phyloP scores from a whole-genome alignment of 1,140 invertebrate species.

The Conus ventricosus region DNA sequence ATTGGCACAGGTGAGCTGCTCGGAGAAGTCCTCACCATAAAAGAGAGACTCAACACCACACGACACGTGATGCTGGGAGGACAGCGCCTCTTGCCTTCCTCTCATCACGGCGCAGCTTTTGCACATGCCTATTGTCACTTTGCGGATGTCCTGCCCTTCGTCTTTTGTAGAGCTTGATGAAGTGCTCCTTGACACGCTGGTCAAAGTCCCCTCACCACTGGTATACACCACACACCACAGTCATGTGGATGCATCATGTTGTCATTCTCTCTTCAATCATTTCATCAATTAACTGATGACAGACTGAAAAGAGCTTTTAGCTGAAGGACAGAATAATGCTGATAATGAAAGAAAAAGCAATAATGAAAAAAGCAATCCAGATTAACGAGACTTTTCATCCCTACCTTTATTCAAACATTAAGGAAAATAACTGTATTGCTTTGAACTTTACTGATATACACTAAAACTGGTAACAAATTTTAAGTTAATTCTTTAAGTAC shows the following conservation, averaged over 20 bases:
- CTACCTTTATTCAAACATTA: too few species aligned
- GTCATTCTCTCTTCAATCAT: too few species aligned
- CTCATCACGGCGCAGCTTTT: constrained; percentile 96
- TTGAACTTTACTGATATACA: too few species aligned
- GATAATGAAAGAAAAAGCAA: too few species aligned
- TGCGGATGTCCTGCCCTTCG: constrained; percentile 97
- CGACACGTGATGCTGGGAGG: constrained; percentile 95
- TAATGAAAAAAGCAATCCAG: too few species aligned
- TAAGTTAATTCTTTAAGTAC: too few species aligned
- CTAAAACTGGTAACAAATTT: too few species aligned
- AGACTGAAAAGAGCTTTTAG: too few species aligned
- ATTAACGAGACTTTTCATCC: too few species aligned
- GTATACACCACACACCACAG: constrained; percentile 9
- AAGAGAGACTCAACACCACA: constrained; percentile 99
- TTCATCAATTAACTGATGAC: too few species aligned
- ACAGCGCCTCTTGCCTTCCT: constrained; percentile 98
- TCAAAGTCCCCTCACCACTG: constrained; percentile 98
- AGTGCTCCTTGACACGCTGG: constrained; percentile 98
- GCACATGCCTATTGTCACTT: constrained; percentile 94
- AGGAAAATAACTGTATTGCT: too few species aligned
- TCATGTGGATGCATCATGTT: background rate
- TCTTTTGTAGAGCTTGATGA: constrained; percentile 99
- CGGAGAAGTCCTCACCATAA: constrained; percentile 99
- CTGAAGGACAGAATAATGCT: too few species aligned
- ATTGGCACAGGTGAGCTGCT: constrained; percentile 98